Percentiles rank a stretch among this genome's conserved stretches.
phyloP scores from a whole-genome alignment of 2,888 invertebrate genomes.

The Scaptomyza caliginosa region DNA sequence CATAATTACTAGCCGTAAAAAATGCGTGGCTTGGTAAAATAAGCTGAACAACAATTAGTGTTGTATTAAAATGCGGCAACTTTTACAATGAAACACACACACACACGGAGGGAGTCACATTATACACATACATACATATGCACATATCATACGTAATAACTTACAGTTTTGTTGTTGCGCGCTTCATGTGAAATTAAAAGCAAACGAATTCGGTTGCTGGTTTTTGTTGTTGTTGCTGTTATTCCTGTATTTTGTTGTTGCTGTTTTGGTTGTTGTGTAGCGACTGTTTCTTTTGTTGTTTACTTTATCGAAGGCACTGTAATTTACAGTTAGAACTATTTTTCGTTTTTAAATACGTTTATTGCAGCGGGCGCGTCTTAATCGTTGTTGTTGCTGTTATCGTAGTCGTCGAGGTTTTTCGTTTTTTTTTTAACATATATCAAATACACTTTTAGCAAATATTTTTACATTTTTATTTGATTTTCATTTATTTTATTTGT shows the following conservation, averaged over 20 bases:
- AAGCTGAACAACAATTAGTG: conserved; percentile 61
- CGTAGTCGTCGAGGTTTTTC: conserved; percentile 1
- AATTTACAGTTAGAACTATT: conserved; percentile 73
- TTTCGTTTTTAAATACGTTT: conserved; percentile 44
- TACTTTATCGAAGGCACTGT: conserved; percentile 72
- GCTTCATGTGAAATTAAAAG: conserved; percentile 39
- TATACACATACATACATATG: not conserved
- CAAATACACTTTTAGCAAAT: conserved; percentile 75
- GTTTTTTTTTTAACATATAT: conserved; percentile 41
- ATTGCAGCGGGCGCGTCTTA: conserved; percentile 42
- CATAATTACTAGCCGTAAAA: conserved; percentile 61
- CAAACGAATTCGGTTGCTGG: conserved; percentile 30
- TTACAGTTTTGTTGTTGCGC: conserved; percentile 58
- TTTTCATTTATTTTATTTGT: conserved; percentile 3
- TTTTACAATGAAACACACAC: no score
- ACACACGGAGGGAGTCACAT: conserved; percentile 3
- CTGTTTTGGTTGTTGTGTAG: conserved; percentile 23
- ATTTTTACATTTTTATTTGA: conserved; percentile 36
- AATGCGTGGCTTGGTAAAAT: conserved; percentile 51
- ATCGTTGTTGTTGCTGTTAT: conserved; percentile 24
- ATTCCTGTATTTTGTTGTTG: conserved; percentile 42
- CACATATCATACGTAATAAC: conserved; percentile 64
- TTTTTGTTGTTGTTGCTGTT: conserved; percentile 22
- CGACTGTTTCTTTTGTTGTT: conserved; percentile 48
- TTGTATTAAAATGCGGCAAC: conserved; percentile 51